These are phyloP conservation scores for Helicorthomorpha holstii DNA, from an alignment of 1,140 invertebrate genomes.

Conservation along the genomic window DNA sequence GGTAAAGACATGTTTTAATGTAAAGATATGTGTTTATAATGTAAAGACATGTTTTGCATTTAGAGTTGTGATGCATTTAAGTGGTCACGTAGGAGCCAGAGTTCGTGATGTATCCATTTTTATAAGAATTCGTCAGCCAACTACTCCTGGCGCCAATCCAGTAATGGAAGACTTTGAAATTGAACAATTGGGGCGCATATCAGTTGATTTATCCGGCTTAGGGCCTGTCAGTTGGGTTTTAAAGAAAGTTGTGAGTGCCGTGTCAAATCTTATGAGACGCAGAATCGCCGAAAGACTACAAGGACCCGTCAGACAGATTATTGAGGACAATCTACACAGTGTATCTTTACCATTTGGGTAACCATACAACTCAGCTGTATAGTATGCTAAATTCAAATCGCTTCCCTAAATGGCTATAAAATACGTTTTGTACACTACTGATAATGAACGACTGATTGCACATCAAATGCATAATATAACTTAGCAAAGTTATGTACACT, in stretches of 20 bases:
- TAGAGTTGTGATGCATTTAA: conserved; percentile 1
- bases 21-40: neutral
- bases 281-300: conserved; percentile 4
- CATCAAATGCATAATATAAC: too few species aligned
- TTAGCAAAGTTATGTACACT: too few species aligned
- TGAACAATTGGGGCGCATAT: conserved; percentile 1
- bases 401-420: too few species aligned
- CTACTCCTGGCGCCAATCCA: neutral
- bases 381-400: too few species aligned
- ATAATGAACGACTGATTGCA: too few species aligned
- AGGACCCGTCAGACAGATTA: conserved; percentile 6
- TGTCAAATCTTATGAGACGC: conserved; percentile 5
- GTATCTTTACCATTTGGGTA: neutral
- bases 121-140: conserved; percentile 6
- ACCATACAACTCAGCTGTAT: too few species aligned
- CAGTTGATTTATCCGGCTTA: conserved; percentile 2
- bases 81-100: conserved; percentile 2
- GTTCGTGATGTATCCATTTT: conserved; percentile 5
- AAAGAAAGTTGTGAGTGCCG: conserved; percentile 2
- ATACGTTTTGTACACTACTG: too few species aligned
- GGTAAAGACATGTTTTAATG: neutral
- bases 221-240: conserved; percentile 6
- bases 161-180: conserved; percentile 6
- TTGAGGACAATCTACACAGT: conserved; percentile 1
- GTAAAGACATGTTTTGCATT: neutral